Conservation (phyloP, 2,113 vertebrate species). For the Lepidothrix coronata region DNA sequence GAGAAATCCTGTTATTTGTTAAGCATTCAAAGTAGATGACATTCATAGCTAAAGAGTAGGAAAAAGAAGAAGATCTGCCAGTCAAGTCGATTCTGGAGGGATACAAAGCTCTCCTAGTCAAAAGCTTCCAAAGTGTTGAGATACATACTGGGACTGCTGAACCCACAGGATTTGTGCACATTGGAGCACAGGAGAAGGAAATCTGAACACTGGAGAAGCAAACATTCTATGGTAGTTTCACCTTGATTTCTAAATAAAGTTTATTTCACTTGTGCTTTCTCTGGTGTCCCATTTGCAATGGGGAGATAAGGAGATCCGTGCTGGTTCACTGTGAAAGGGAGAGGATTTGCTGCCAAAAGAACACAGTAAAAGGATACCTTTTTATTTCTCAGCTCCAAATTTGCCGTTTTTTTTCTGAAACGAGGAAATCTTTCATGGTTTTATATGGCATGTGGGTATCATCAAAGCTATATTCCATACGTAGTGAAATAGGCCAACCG, state of each 20-base stretch:
- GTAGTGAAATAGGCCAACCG: neutral
- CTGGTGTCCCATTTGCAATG: neutral
- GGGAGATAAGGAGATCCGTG: neutral
- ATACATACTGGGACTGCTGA: neutral
- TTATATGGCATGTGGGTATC: neutral
- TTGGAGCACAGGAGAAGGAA: neutral
- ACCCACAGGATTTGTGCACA: neutral
- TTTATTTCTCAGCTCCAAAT: neutral
- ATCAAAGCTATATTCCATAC: neutral
- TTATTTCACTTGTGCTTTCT: neutral
- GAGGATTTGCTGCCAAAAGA: neutral
- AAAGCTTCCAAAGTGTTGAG: neutral
- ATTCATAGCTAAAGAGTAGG: neutral
- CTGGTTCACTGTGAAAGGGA: neutral
- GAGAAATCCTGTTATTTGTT: neutral
- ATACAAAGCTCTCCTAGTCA: neutral
- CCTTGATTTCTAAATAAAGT: neutral
- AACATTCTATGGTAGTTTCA: neutral
- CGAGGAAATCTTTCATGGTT: neutral
- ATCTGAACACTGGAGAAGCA: neutral
- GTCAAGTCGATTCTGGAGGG: neutral
- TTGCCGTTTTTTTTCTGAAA: neutral
- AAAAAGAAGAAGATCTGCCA: neutral
- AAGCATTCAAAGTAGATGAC: neutral
- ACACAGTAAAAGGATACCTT: neutral